phyloP scores from a whole-genome alignment of 2,888 invertebrate species.

The Tubulanus polymorphus region DNA sequence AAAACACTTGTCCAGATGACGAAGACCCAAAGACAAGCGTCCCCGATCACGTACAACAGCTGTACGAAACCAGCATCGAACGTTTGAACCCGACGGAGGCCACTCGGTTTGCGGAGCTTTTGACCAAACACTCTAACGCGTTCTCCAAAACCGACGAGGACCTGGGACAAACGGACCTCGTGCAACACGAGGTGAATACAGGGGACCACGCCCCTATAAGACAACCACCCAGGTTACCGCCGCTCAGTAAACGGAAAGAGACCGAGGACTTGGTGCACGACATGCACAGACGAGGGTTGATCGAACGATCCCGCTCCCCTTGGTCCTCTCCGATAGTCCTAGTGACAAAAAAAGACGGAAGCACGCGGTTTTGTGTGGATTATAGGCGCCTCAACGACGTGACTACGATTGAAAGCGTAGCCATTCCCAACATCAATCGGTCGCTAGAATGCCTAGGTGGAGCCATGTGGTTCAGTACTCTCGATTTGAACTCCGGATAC shows the following conservation, averaged over 20 bases:
- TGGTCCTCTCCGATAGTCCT: constrained; percentile 13
- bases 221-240: constrained; percentile 9
- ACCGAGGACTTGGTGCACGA: constrained; percentile 6
- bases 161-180: neutral
- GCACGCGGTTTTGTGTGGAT: constrained; percentile 11
- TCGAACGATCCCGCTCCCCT: constrained; percentile 13
- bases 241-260: constrained; percentile 17
- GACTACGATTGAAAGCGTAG: constrained; percentile 12
- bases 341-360: constrained; percentile 13
- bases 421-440: constrained; percentile 7
- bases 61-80: no score
- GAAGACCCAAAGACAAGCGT: no score
- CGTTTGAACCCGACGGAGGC: no score
- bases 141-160: constrained; percentile 12
- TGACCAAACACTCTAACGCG: neutral
- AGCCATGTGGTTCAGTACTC: constrained; percentile 4
- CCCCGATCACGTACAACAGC: no score
- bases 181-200: constrained; percentile 6
- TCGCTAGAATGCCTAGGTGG: constrained; percentile 13
- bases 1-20: no score
- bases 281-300: constrained; percentile 9
- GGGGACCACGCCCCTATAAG: constrained; percentile 11
- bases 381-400: constrained; percentile 11
- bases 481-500: constrained; percentile 16
- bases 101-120: neutral